Base-by-base conservation (phyloP, 2,888 invertebrate genomes). In the Dendrolimus pini region DNA sequence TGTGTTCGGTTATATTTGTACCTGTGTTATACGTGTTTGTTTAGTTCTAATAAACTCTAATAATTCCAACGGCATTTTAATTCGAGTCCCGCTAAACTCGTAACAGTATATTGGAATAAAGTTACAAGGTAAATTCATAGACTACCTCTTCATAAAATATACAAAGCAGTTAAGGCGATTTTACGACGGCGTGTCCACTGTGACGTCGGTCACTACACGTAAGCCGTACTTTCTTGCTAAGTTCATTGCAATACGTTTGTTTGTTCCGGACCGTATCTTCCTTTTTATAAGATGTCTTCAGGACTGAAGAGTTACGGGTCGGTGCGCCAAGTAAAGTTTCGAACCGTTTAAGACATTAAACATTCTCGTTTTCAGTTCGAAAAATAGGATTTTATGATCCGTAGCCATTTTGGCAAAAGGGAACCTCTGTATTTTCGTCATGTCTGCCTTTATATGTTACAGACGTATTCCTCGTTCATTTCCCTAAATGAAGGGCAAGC, bases 211-310 rank as follows among this genome's bases (percentile, higher is more conserved):
- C 68, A 63, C 69, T 70, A 72, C 77, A 77, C 72, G 71, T 70
- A 72, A 72, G 71, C 68, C 67, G 75, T 80, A 79, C 80, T 77
- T 76, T 77, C 74, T 71, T 75, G 69, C 67, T 56, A 69, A 71
- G 70, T 78, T 77, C 77, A 72, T 70, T 74, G 84, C 83, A 83
- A 80, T 83, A 83, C 78, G 75, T 82, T 78, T 82, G 79, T 82
- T 83, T 80, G 80, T 83, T 85, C 78, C 81, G 77, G 74, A 72
- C 74, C 75, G 83, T 80, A 79, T 78, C 75, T 78, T 74, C 68
- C 77, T 80, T 83, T 84, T 82, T 82, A 82, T 80, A 82, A 83
- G 74, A 78, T 75, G 77, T 80, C 77, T 74, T 71, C 69, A 67
- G 62, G 76, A 72, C 70, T 65, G 70, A 67, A 61, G 75, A 82